A percentile compares a stretch with the other conserved stretches of the same genome.
These are phyloP conservation scores for Pseudomyrmex dendroicus DNA, from an alignment of 1,140 invertebrate genomes.

Conservation along the genomic window DNA sequence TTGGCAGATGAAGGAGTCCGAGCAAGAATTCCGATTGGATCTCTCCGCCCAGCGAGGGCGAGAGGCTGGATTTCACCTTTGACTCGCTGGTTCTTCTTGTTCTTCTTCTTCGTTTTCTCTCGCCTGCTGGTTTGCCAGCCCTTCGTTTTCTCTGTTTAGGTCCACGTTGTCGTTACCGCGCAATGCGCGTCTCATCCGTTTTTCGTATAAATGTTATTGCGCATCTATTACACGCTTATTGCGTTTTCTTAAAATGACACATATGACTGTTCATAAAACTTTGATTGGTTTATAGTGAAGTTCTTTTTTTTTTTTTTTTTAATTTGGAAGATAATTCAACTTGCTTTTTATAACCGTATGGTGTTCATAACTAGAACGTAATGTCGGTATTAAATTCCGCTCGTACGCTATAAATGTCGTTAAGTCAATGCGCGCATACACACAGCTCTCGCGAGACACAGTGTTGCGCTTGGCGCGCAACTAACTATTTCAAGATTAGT, in stretches of 20 bases:
- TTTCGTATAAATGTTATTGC: constrained; percentile 61
- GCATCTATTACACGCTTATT: not conserved
- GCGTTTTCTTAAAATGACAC: no score
- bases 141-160: constrained; percentile 59
- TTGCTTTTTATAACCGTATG: constrained; percentile 15
- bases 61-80: constrained; percentile 84
- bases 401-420: constrained; percentile 12
- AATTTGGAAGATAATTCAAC: constrained; percentile 4
- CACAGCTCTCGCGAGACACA: not conserved
- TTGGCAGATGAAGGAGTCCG: constrained; percentile 78
- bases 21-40: constrained; percentile 82
- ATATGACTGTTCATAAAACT: no score
- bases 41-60: constrained; percentile 80
- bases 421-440: not conserved
- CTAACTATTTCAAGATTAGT: constrained; percentile 45
- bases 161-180: constrained; percentile 39
- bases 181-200: constrained; percentile 42
- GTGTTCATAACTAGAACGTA: constrained; percentile 35
- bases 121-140: constrained; percentile 57
- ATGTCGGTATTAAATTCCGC: constrained; percentile 19
- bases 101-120: constrained; percentile 67
- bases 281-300: no score
- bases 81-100: constrained; percentile 77
- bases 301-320: no score
- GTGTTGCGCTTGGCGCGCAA: constrained; percentile 21